phyloP scores from a whole-genome alignment of 2,113 vertebrate species.

The Hypocryptadius cinnamomeus region DNA sequence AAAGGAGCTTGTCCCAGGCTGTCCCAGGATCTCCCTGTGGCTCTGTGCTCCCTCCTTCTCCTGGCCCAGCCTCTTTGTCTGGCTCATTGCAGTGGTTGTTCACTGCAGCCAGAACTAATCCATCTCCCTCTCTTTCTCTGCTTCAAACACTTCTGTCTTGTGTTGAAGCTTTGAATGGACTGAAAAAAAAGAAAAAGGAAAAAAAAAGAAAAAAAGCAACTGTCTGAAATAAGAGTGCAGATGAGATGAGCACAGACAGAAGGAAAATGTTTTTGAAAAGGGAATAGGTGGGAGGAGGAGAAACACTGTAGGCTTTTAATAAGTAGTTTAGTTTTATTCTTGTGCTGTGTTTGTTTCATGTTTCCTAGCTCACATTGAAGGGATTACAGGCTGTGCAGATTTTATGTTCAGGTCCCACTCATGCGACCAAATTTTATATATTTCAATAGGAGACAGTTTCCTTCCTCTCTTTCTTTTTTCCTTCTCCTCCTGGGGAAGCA shows the following conservation, averaged over 20 bases:
- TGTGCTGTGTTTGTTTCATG: slow-evolving; percentile 31
- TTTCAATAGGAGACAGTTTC: neutral
- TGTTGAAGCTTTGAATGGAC: neutral
- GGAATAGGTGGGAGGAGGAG: slow-evolving; percentile 54
- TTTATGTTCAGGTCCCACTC: neutral
- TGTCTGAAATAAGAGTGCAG: neutral
- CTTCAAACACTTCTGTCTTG: slow-evolving; percentile 12
- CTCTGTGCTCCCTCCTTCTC: neutral
- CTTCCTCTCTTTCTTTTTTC: neutral
- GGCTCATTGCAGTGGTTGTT: neutral
- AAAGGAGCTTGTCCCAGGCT: neutral
- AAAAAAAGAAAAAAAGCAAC: neutral
- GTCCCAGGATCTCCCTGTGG: neutral
- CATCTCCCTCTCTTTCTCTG: neutral
- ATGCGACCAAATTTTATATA: neutral
- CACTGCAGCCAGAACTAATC: slow-evolving; percentile 14
- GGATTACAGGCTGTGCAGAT: slow-evolving; percentile 17
- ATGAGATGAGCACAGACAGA: slow-evolving; percentile 45
- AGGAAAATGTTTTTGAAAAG: slow-evolving; percentile 49
- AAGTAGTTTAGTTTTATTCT: slow-evolving; percentile 58
- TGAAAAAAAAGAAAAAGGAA: neutral
- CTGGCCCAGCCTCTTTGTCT: neutral
- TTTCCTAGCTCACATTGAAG: slow-evolving; percentile 40
- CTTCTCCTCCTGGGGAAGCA: neutral
- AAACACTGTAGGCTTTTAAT: slow-evolving; percentile 53